These are phyloP conservation scores for Phengaris alcon DNA, from an alignment of 2,888 invertebrate genomes.

Conservation along the genomic window DNA sequence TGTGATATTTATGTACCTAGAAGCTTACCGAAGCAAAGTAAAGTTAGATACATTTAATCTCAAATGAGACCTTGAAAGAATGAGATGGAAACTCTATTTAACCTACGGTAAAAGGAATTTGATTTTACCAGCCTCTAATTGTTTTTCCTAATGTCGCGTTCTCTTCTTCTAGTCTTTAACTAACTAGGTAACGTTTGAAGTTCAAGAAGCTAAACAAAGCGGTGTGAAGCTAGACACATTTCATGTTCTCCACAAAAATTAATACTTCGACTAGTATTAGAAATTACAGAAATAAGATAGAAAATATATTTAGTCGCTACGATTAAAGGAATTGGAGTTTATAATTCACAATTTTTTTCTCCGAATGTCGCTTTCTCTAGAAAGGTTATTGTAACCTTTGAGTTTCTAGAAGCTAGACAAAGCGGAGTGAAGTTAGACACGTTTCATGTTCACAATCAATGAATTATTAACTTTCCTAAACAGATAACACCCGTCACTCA, in stretches of 20 bases:
- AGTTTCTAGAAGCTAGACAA: not conserved
- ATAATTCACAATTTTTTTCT: not conserved
- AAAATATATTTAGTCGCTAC: not conserved
- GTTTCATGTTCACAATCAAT: conserved; percentile 17
- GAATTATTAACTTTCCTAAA: conserved; percentile 18
- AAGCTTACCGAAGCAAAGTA: too few species aligned
- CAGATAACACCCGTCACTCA: conserved; percentile 17
- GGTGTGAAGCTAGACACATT: not conserved
- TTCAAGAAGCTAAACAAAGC: not conserved
- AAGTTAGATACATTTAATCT: too few species aligned
- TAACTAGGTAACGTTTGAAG: not conserved
- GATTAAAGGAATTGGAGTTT: not conserved
- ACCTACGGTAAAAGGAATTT: too few species aligned
- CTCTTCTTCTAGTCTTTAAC: not conserved
- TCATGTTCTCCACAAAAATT: not conserved
- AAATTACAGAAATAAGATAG: not conserved
- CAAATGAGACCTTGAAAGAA: too few species aligned
- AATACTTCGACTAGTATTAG: not conserved
- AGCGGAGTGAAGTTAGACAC: conserved; percentile 4
- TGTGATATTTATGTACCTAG: too few species aligned
- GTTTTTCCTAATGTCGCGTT: not conserved
- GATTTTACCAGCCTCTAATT: too few species aligned
- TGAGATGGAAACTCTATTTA: too few species aligned
- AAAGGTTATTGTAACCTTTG: not conserved
- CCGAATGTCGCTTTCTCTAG: not conserved